These are phyloP conservation scores for Thymelicus sylvestris DNA, from an alignment of 2,888 invertebrate genomes.

Conservation along the genomic window DNA sequence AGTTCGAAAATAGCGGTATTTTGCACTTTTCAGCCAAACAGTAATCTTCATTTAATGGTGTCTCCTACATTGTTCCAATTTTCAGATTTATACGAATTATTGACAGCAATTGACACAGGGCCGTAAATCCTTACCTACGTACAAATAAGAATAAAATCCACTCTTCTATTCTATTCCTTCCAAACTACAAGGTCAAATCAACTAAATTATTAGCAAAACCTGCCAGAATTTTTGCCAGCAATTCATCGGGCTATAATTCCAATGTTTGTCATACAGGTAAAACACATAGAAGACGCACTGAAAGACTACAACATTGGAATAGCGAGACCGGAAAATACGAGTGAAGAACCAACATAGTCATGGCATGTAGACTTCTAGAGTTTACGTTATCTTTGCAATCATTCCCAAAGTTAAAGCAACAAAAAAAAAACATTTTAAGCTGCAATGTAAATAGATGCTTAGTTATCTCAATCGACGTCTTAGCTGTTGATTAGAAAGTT, in stretches of 20 bases:
- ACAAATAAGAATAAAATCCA: too few species aligned
- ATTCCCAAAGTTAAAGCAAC: conserved; percentile 12
- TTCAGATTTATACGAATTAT: too few species aligned
- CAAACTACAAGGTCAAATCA: too few species aligned
- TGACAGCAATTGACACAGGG: too few species aligned
- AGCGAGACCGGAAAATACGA: conserved; percentile 63
- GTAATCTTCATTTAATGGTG: too few species aligned
- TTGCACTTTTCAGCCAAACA: too few species aligned
- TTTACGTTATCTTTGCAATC: conserved; percentile 10
- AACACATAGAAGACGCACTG: conserved; percentile 88
- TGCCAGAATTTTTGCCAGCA: too few species aligned
- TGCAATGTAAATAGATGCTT: conserved; percentile 33
- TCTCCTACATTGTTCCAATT: too few species aligned
- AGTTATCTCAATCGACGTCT: conserved; percentile 19
- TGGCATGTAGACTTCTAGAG: background rate
- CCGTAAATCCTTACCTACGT: too few species aligned
- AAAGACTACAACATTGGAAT: conserved; percentile 85
- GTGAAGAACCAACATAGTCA: conserved; percentile 70
- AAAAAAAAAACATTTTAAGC: conserved; percentile 17
- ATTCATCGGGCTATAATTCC: background rate
- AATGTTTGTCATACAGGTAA: conserved; percentile 62
- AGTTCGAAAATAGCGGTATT: too few species aligned
- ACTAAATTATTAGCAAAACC: too few species aligned
- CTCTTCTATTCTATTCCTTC: too few species aligned
- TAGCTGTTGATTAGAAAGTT: conserved; percentile 32